phyloP scores from a whole-genome alignment of 2,888 invertebrate genomes.

The Tetrapedia diversipes region DNA sequence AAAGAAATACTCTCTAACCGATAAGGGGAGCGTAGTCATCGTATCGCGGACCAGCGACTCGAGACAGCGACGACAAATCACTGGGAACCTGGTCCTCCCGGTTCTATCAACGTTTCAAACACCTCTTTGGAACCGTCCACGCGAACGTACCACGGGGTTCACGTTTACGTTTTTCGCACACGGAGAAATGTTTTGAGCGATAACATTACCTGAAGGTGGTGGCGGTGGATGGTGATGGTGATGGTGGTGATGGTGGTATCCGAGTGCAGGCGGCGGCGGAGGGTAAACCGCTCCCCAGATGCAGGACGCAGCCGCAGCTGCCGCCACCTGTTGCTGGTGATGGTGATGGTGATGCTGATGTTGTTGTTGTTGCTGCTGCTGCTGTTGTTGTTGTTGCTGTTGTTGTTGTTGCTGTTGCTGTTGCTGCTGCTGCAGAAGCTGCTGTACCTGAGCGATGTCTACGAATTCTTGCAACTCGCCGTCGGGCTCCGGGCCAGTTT shows the following conservation, averaged over 20 bases:
- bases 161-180: no score
- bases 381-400: slow-evolving; percentile 84
- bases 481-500: slow-evolving; percentile 77
- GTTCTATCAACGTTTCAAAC: slow-evolving; percentile 2
- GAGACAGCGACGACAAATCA: slow-evolving; percentile 27
- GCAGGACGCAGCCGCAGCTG: slow-evolving; percentile 75
- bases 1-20: neutral
- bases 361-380: slow-evolving; percentile 85
- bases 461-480: slow-evolving; percentile 87
- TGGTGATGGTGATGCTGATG: slow-evolving; percentile 81
- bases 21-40: slow-evolving; percentile 12
- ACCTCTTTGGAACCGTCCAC: slow-evolving; percentile 20
- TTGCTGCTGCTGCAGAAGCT: slow-evolving; percentile 86
- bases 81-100: neutral
- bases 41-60: neutral
- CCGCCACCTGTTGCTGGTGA: slow-evolving; percentile 79
- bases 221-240: slow-evolving; percentile 75
- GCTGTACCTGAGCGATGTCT: slow-evolving; percentile 92
- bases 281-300: slow-evolving; percentile 77
- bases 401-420: slow-evolving; percentile 83
- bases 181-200: no score
- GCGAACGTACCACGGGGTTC: neutral
- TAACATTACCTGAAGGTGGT: slow-evolving; percentile 73
- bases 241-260: slow-evolving; percentile 78
- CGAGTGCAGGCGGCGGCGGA: slow-evolving; percentile 75